Conservation (phyloP, 2,113 vertebrate genomes). For the Propithecus coquereli region DNA sequence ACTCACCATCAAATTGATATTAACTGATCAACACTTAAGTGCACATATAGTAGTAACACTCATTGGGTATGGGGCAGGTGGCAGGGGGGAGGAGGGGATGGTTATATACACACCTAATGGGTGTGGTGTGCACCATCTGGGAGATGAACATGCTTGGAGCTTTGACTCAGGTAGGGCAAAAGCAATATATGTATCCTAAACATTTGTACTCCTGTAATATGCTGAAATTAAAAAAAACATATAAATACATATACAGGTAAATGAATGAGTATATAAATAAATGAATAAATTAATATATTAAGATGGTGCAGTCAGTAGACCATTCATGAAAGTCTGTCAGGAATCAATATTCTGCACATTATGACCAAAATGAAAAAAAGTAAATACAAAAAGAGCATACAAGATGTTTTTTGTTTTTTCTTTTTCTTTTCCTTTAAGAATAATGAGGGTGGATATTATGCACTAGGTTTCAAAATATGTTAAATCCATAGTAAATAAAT, state of each 20-base stretch:
- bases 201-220: too few species aligned
- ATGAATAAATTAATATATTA: neutral
- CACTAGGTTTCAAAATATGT: neutral
- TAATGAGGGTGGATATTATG: neutral
- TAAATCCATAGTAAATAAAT: neutral
- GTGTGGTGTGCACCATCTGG: too few species aligned
- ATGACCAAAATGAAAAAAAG: neutral
- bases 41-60: too few species aligned
- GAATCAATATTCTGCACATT: neutral
- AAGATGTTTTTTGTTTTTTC: neutral
- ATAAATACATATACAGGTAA: neutral
- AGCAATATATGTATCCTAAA: too few species aligned
- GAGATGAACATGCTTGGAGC: too few species aligned
- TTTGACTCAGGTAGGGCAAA: too few species aligned
- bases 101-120: too few species aligned
- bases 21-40: too few species aligned
- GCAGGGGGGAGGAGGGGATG: too few species aligned
- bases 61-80: too few species aligned
- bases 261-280: neutral
- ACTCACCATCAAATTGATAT: too few species aligned
- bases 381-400: neutral
- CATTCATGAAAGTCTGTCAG: neutral
- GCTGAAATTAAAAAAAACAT: too few species aligned
- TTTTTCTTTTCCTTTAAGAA: neutral
- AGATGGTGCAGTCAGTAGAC: neutral